Evolutionary conservation across 2,888 invertebrate genomes (phyloP).

Genomic region (Scotopteryx bipunctaria): DNA sequence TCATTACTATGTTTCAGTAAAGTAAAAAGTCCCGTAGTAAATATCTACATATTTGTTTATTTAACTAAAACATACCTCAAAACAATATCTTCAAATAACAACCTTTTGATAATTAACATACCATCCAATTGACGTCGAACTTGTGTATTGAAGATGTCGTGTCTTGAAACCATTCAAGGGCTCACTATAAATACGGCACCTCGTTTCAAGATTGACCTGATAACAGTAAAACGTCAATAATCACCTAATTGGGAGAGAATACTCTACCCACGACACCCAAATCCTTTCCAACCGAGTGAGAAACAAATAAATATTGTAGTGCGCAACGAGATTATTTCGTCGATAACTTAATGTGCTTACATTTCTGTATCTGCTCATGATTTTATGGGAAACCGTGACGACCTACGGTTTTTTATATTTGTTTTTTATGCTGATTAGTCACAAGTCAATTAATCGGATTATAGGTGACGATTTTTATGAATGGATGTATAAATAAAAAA

Average conservation of each 20-base stretch:
- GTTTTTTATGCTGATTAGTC: constrained; percentile 34
- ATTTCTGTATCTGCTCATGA: constrained; percentile 81
- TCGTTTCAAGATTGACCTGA: constrained; percentile 71
- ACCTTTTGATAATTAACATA: too few species aligned
- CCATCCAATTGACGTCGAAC: not conserved
- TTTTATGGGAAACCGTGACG: constrained; percentile 79
- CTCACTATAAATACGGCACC: constrained; percentile 68
- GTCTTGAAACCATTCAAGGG: constrained; percentile 35
- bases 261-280: constrained; percentile 69
- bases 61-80: too few species aligned
- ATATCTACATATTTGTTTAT: too few species aligned
- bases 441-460: constrained; percentile 31
- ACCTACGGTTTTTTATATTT: constrained; percentile 36
- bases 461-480: constrained; percentile 16
- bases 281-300: constrained; percentile 60
- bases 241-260: constrained; percentile 82
- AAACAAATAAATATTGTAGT: constrained; percentile 83
- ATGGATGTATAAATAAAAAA: too few species aligned
- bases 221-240: constrained; percentile 83
- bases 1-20: too few species aligned
- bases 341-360: constrained; percentile 83
- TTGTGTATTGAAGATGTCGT: constrained; percentile 21
- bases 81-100: too few species aligned
- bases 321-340: constrained; percentile 76
- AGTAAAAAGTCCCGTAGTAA: too few species aligned